Evolutionary conservation across 2,113 vertebrate genomes (phyloP).

Genomic region (Chaetura pelagica): DNA sequence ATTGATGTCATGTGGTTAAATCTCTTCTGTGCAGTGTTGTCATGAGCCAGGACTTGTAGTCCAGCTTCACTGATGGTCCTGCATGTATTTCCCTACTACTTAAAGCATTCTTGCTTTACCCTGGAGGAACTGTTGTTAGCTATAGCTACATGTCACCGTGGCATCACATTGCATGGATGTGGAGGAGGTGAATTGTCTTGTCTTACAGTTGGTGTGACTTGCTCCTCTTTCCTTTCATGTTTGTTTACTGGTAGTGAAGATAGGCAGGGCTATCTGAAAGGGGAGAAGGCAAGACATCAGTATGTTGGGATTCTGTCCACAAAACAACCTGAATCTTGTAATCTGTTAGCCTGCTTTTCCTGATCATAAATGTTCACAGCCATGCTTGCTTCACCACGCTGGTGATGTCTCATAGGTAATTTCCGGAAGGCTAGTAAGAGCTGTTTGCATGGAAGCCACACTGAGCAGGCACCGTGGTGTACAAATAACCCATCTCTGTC

Average conservation of each 20-base stretch:
- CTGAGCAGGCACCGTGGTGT: neutral
- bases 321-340: neutral
- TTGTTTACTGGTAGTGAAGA: neutral
- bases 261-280: neutral
- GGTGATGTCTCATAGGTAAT: neutral
- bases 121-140: neutral
- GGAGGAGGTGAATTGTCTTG: neutral
- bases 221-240: neutral
- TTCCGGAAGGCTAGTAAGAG: neutral
- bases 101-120: neutral
- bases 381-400: neutral
- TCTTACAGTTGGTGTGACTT: neutral
- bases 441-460: neutral
- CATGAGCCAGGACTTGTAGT: neutral
- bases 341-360: neutral
- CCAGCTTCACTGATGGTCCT: neutral
- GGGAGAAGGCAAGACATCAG: neutral
- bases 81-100: neutral
- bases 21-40: neutral
- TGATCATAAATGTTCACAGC: neutral
- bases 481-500: neutral
- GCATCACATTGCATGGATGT: accelerated
- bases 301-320: neutral
- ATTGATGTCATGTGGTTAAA: neutral
- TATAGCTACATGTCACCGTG: accelerated